Percentiles rank a stretch among this genome's conserved stretches.
These are phyloP conservation scores for Meda fulgida DNA, from an alignment of 2,797 vertebrate genomes.

Conservation along the genomic window DNA sequence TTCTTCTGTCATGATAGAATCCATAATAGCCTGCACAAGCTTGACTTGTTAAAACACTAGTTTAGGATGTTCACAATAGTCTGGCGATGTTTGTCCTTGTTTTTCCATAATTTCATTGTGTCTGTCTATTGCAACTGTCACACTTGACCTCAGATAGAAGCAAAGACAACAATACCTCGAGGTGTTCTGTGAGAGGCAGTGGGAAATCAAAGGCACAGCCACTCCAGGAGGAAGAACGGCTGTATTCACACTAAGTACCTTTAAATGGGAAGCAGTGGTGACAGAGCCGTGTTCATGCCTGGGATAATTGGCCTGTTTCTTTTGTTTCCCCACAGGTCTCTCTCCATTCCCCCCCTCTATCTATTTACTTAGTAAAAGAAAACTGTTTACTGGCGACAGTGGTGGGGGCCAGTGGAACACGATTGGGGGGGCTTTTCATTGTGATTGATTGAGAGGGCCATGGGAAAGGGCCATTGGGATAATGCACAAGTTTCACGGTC, in stretches of 20 bases:
- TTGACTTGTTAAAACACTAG: not conserved
- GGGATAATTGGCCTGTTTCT: constrained; percentile 63
- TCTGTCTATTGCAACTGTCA: not conserved
- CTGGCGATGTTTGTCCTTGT: not conserved
- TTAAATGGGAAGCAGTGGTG: constrained; percentile 41
- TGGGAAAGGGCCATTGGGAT: constrained; percentile 67
- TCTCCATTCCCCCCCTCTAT: constrained; percentile 44
- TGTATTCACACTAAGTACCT: constrained; percentile 39
- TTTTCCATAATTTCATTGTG: constrained; percentile 17
- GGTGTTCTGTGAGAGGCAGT: constrained; percentile 28
- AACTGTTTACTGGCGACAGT: constrained; percentile 61
- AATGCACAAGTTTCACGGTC: constrained; percentile 62
- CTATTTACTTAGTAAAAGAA: constrained; percentile 66
- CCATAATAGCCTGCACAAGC: not conserved
- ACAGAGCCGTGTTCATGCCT: constrained; percentile 55
- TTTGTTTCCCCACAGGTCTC: constrained; percentile 59
- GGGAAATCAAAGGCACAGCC: constrained; percentile 52
- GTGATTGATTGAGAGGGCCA: constrained; percentile 70
- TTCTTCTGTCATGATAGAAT: not conserved
- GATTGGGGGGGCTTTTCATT: constrained; percentile 60
- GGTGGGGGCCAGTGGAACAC: constrained; percentile 51
- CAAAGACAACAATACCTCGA: not conserved
- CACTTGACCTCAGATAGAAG: constrained; percentile 6
- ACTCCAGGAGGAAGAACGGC: constrained; percentile 40
- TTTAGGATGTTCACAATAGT: constrained; percentile 3